Base-by-base conservation (phyloP, 1,140 invertebrate species). In the Drosophila micromelanica region DNA sequence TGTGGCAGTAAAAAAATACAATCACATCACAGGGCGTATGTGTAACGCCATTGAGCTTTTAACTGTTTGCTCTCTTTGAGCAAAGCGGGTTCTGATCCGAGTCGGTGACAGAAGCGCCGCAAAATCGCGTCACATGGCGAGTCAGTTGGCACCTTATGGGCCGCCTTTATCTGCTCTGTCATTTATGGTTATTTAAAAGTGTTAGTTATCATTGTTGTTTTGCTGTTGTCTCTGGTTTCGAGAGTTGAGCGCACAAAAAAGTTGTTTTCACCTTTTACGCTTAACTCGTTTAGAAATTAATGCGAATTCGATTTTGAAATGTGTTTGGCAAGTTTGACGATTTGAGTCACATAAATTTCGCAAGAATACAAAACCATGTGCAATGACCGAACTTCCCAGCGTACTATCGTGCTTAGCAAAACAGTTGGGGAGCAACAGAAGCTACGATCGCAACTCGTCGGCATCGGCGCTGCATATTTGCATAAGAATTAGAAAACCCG, bases 401-500 rank as follows among this genome's bases (percentile, higher is more conserved):
- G 40, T 40, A 57, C 13, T 57, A 52, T 78, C 74, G 60, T 73
- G 77, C 62, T 63, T 61, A 75, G 75, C 73, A 85, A 85, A 85
- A 85, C 76, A 86, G 80, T 85, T 82, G 65, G 80, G 32, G 76
- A 80, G 68, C 81, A 86, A 63, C 49, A 42, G 54, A 35, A 65
- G 73, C 76, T 56, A 67, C 73, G 73, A 57, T 57, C 12, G 32
- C 56, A 17, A 48, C 55, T 60, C 61, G 62, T 40, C 54, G 54
- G 54, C 59, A 63, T 57, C 48, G 74, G 54, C 64, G 40, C 23
- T 78, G 72, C 76, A 89, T 73, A 87, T 89, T 87, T 87, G 79
- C 84, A 89, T 89, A 78, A 89, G 84, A 89, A 89, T 89, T 84
- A 84, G 84, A 87, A 86, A 86, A 69, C 52, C 70, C 70, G 70